Percentiles rank a stretch among this genome's conserved stretches.
Conservation (phyloP, 2,113 vertebrate species). For the Pseudolaguvia tuberculata region DNA sequence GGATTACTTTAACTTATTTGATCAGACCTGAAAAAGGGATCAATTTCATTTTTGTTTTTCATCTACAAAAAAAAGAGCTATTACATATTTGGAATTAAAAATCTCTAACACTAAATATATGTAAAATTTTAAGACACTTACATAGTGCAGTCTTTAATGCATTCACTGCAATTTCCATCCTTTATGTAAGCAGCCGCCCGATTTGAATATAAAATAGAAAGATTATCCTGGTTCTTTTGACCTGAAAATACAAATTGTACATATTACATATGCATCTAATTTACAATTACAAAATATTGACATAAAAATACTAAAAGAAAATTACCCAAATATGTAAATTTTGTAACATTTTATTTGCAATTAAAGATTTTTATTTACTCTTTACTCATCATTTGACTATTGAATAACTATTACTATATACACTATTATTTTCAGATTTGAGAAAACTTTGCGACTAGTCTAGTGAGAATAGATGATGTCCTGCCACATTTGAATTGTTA, state of each 20-base stretch:
- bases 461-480: no score
- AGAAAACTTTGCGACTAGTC: no score
- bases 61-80: neutral
- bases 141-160: slow-evolving; percentile 82
- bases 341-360: no score
- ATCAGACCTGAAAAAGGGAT: neutral
- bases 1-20: neutral
- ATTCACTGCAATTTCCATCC: slow-evolving; percentile 81
- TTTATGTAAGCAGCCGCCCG: slow-evolving; percentile 84
- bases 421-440: no score
- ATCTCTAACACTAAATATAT: neutral
- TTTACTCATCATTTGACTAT: no score
- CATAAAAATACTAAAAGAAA: no score
- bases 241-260: slow-evolving; percentile 51
- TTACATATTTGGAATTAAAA: neutral
- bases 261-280: neutral
- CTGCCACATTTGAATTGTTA: no score
- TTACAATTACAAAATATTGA: no score
- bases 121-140: slow-evolving; percentile 56
- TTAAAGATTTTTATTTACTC: no score
- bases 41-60: neutral
- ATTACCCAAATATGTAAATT: no score
- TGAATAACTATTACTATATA: no score
- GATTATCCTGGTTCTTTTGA: slow-evolving; percentile 71
- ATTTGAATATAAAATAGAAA: slow-evolving; percentile 82